phyloP scores from a whole-genome alignment of 2,797 vertebrate genomes.

The Paramormyrops hopkinsi region DNA sequence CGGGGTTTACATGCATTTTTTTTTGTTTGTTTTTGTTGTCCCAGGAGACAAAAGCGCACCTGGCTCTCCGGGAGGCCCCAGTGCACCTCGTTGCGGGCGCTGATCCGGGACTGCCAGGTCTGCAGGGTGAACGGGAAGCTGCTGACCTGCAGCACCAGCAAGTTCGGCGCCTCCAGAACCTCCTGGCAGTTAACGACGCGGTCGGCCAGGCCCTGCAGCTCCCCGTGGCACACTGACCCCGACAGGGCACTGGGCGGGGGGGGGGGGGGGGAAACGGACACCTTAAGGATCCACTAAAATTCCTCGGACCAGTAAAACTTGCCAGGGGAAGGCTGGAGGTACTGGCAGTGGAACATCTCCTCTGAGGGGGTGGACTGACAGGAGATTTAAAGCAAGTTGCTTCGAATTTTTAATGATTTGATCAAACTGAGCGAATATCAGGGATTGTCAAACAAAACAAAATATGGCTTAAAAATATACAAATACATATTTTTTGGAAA shows the following conservation, averaged over 20 bases:
- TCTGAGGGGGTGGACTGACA: neutral
- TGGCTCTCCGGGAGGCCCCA: slow-evolving; percentile 71
- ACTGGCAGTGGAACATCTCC: neutral
- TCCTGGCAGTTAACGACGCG: slow-evolving; percentile 93
- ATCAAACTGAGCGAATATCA: neutral
- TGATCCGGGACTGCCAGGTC: slow-evolving; percentile 89
- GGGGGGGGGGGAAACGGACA: neutral
- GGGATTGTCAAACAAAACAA: neutral
- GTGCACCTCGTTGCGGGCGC: slow-evolving; percentile 83
- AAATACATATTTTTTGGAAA: neutral
- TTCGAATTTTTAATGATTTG: neutral
- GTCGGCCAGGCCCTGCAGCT: slow-evolving; percentile 89
- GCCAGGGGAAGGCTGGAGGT: neutral
- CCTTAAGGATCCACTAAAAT: neutral
- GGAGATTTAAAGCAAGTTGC: neutral
- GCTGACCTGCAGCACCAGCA: slow-evolving; percentile 95
- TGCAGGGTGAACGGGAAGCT: slow-evolving; percentile 91
- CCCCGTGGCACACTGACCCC: slow-evolving; percentile 83
- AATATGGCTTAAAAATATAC: neutral
- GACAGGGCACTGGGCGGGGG: slow-evolving; percentile 71
- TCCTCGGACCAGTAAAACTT: neutral
- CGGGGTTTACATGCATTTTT: neutral
- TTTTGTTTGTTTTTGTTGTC: neutral
- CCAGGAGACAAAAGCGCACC: slow-evolving; percentile 60
- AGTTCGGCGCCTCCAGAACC: slow-evolving; percentile 87